Base-by-base conservation (phyloP, 2,113 vertebrate species). In the Aepyceros melampus region DNA sequence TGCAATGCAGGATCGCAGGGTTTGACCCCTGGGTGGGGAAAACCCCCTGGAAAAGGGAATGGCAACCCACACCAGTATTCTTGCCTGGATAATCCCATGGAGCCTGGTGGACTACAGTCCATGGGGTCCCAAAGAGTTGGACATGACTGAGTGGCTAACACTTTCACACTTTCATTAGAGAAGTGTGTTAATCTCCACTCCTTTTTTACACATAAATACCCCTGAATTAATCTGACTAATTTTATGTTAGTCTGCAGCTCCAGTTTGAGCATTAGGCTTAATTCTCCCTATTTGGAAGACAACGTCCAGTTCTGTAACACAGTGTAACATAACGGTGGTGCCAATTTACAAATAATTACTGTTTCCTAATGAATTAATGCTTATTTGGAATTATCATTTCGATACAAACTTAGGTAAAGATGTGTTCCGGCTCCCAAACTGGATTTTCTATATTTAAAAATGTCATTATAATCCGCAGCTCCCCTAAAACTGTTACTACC, bases 401-500 rank as follows among this genome's bases (percentile, higher is more conserved):
- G 31, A 67, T 36, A 71, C 67, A 74, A 87, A 86, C 23, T 89
- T 89, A 84, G 91, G 78, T 78, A 83, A 95, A 95, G 78, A 93
- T 27, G 13, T 4, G 15, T 14, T 45, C 23, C 3, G 2, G 58
- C 84, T 79, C 79, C 60, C 56, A 91, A 94, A 74, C 1, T 89
- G 84, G 40, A 89, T 93, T 82, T 53, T 67, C 49, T 94, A 23
- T 82, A 83, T 47, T 94, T 87, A 89, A 96, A 98, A 93, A 82
- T 51, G 89, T 92, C 92, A 74, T 88, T 71, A 27, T 45, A 86
- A 91, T 47, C 86, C 25, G 1, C 60, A 95, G 58, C 60, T 97
- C 89, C 58, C 58, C 67, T 40, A 40, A 88, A 94, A 90, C 33
- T 83, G 83, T 96, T 94, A 97, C 90, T 91, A 94, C 79, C 82